Evolutionary conservation across 2,888 invertebrate genomes (phyloP).

Genomic region (Dryomyza anilis): DNA sequence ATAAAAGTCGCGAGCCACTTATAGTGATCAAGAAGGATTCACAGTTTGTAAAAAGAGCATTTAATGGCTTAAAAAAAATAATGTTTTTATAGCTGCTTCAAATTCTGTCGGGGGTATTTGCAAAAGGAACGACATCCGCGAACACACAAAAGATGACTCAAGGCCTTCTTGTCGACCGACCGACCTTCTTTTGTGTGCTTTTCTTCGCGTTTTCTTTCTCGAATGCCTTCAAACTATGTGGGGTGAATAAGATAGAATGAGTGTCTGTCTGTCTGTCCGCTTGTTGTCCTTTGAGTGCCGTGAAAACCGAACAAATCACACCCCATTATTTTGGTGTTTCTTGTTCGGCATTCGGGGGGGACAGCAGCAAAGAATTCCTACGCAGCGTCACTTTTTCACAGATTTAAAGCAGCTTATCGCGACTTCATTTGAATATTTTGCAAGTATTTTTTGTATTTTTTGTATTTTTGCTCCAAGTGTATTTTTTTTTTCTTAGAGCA

Average conservation of each 20-base stretch:
- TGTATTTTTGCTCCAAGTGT: constrained; percentile 55
- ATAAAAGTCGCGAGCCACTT: constrained; percentile 50
- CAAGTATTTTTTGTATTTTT: constrained; percentile 22
- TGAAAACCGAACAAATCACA: constrained; percentile 53
- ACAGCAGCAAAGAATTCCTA: constrained; percentile 29
- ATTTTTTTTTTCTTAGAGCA: no score
- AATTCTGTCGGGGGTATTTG: not conserved
- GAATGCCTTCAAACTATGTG: no score
- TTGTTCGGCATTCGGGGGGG: constrained; percentile 7
- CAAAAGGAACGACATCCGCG: not conserved
- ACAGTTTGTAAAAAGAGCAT: constrained; percentile 58
- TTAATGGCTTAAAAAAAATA: constrained; percentile 53
- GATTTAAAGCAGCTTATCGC: constrained; percentile 61
- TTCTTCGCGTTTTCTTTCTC: not conserved
- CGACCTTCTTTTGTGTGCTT: constrained; percentile 34
- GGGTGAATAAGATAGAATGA: no score
- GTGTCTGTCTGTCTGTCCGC: not conserved
- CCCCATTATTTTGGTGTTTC: constrained; percentile 46
- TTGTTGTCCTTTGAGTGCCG: constrained; percentile 1
- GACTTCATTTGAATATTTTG: constrained; percentile 58
- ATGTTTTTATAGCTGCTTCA: constrained; percentile 13
- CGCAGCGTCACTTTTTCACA: constrained; percentile 54
- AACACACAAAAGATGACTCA: constrained; percentile 25
- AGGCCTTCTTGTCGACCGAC: no score
- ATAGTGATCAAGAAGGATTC: constrained; percentile 60